Base-by-base conservation (phyloP, 2,888 invertebrate genomes). In the Epirrita christyi region DNA sequence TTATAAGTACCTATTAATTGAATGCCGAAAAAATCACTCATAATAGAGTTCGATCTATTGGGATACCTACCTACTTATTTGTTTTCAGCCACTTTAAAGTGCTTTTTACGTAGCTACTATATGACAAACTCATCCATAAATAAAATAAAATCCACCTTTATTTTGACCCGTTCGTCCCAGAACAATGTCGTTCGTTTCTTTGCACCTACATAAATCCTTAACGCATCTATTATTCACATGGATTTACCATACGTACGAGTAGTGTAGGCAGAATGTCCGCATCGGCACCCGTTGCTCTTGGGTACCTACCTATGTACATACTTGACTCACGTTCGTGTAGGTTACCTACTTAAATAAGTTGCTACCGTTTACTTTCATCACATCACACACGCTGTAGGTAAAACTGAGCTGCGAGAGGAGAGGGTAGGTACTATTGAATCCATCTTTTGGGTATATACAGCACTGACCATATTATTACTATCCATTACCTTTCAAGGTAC, bases 181-280 rank as follows among this genome's bases (percentile, higher is more conserved):
- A 72, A 73, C 79, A 76, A 78, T 76, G 78, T 76, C 71, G 76
- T 81, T 76, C 71, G 76, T 81, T 81, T 78, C 78, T 78, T 78
- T 77, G 68, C 77, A 76, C 76, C 76, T 76, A 64, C 74, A 71
- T 80, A 80, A 77, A 80, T 80, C 76, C 67, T 73, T 63, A 63
- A 55, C 61, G 46, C 68, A 58, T 58, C 27, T 40, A 49, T 49
- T 45, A 54, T 54, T 59, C 63, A 80, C 55, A 64, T 63, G 67
- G 68, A 71, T 75, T 76, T 77, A 74, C 76, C 74, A 76, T 74
- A 64, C 50, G 59, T 74, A 63, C 50, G 58, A 63, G 61, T 61
- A 63, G 54, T 56, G 65, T 56, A 62, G 59, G 42, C 37, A 46
- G 46, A 58, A 61, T 44, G 51, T 58, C 44, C 43, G 57, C 46